Evolutionary conservation across 2,888 invertebrate species (phyloP), one percentile per base, ranked within the genome.

Genomic region (Acronicta leporina): DNA sequence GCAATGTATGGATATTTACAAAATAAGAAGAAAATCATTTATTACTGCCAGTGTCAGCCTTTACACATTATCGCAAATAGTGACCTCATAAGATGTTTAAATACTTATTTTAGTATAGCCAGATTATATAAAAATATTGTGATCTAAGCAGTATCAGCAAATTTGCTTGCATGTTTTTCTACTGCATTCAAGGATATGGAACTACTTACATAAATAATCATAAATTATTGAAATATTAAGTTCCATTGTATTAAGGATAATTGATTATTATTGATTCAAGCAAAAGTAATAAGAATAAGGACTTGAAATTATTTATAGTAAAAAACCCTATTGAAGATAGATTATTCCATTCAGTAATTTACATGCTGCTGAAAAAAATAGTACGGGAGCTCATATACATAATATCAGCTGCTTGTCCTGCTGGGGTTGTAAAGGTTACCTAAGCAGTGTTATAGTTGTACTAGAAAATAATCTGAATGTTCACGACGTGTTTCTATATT

Each of bases 41-140:
- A 78, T 76, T 79, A 86, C 84, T 86, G 85, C 86, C 84, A 83
- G 71, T 71, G 73, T 80, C 77, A 82, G 84, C 84, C 83, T 86
- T 82, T 75, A 79, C 76, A 77, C 42, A 61, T 75, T 63, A 75
- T 68, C 63, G 73, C 68, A 75, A 68, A 69, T 67, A 72, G 72
- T 68, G 75, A 77, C 78, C 78, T 77, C 78, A 73, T 68, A 67
- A 68, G 54, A 74, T 75, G 73, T 66, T 64, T 58, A 62, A 63
- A 63, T 73, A 69, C 57, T 46, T 62, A 74, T 59, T 47, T 66
- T 74, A 77, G 69, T 66, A 54, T 76, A 80, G 69, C 69, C 68
- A 62, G 74, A 71, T 75, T 74, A 71, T 74, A 67, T 30, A 30
- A 65, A 73, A 65, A 73, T 53, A 63, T 71, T 62, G 64, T 80